A percentile compares a stretch with the other conserved stretches of the same genome.
These are phyloP conservation scores for Caenorhabditis sp. DNA, from an alignment of 2,888 invertebrate species.

Conservation along the genomic window DNA sequence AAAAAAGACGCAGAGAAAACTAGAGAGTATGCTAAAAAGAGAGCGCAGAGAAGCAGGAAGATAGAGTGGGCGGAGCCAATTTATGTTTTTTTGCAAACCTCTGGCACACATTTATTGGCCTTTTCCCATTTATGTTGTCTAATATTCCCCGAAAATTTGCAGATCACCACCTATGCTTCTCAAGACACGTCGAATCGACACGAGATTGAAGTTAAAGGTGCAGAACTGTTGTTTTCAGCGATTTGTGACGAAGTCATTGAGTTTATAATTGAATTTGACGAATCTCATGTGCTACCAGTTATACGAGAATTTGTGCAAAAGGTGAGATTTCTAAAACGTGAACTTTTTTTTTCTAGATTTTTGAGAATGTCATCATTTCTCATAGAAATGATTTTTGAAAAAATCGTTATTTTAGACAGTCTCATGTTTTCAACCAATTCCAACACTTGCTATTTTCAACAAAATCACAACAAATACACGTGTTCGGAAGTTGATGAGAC, in stretches of 20 bases:
- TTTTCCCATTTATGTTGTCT: no score
- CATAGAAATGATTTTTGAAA: neutral
- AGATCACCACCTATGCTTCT: conserved; percentile 14
- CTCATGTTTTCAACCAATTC: neutral
- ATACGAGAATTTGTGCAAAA: neutral
- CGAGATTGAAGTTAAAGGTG: neutral
- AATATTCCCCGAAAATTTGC: neutral
- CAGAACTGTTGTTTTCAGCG: neutral
- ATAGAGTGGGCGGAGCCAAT: no score
- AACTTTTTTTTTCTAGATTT: no score
- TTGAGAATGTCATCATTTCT: neutral
- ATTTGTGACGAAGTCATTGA: conserved; percentile 1
- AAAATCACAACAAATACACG: neutral
- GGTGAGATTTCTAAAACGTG: neutral
- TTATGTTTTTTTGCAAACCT: no score
- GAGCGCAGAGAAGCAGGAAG: no score
- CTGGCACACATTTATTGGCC: no score
- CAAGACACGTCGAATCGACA: neutral
- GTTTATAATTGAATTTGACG: neutral
- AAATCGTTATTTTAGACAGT: neutral
- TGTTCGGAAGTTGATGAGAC: neutral
- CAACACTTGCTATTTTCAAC: conserved; percentile 6
- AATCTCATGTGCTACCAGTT: neutral
- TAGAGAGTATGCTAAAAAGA: no score
- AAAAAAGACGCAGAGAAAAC: no score